These are phyloP conservation scores for Gymnoscopelus braueri DNA, from an alignment of 2,797 vertebrate species.

Conservation along the genomic window DNA sequence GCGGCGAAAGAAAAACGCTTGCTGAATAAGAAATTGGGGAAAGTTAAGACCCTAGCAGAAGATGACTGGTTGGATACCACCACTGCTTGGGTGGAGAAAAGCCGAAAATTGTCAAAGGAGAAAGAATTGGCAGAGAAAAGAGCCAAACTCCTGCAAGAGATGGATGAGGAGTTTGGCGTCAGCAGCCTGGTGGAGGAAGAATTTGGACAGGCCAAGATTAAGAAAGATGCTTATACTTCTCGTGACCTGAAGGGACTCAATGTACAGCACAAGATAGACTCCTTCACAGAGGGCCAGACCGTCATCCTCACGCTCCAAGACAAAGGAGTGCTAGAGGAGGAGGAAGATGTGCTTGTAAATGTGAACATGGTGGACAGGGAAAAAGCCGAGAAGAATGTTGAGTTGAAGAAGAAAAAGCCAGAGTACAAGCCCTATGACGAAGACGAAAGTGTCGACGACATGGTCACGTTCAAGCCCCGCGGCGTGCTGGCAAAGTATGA, in stretches of 20 bases:
- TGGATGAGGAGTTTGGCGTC: conserved; percentile 95
- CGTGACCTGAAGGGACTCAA: conserved; percentile 90
- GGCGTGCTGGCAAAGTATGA: conserved; percentile 91
- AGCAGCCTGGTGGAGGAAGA: conserved; percentile 92
- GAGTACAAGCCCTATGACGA: conserved; percentile 91
- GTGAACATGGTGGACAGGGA: conserved; percentile 90
- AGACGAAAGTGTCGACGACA: conserved; percentile 89
- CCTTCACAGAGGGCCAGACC: conserved; percentile 88
- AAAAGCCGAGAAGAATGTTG: conserved; percentile 91
- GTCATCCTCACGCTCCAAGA: conserved; percentile 90
- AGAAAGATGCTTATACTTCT: conserved; percentile 82
- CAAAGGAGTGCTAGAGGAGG: conserved; percentile 90
- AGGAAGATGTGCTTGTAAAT: conserved; percentile 89
- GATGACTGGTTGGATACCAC: conserved; percentile 94
- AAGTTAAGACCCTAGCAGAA: conserved; percentile 89
- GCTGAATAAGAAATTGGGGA: conserved; percentile 90
- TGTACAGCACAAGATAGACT: conserved; percentile 89
- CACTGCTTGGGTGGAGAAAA: conserved; percentile 89
- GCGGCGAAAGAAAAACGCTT: conserved; percentile 92
- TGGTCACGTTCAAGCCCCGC: conserved; percentile 82
- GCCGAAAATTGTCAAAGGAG: conserved; percentile 86
- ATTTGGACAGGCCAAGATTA: conserved; percentile 80
- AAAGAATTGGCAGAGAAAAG: conserved; percentile 93
- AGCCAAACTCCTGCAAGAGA: conserved; percentile 91
- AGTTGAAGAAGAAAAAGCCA: conserved; percentile 91